phyloP scores from a whole-genome alignment of 2,797 vertebrate species.

The Pampus argenteus region DNA sequence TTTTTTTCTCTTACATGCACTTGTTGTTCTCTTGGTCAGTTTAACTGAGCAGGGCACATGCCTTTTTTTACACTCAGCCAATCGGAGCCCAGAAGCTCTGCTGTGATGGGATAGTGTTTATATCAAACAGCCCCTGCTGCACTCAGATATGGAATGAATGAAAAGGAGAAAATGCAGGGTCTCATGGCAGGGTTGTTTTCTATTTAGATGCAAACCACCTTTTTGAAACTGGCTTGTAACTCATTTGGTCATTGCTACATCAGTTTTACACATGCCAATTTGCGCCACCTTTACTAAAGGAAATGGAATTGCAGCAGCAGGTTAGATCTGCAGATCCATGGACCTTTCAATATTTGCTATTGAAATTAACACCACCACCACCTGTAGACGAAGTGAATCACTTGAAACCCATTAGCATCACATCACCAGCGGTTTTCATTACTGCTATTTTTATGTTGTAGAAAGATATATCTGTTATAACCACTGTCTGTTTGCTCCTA shows the following conservation, averaged over 20 bases:
- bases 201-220: too few species aligned
- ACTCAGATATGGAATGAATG: too few species aligned
- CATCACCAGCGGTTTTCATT: not conserved
- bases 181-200: too few species aligned
- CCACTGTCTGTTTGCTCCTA: conserved; percentile 16
- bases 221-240: too few species aligned
- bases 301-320: not conserved
- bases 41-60: not conserved
- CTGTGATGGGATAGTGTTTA: too few species aligned
- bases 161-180: too few species aligned
- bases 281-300: not conserved
- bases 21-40: not conserved
- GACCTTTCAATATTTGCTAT: not conserved
- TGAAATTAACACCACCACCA: not conserved
- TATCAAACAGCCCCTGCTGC: too few species aligned
- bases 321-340: not conserved
- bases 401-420: not conserved
- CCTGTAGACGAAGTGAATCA: not conserved
- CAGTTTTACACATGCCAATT: not conserved
- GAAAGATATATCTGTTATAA: not conserved
- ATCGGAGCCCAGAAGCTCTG: not conserved
- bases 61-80: too few species aligned
- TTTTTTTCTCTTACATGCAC: too few species aligned
- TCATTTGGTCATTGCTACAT: too few species aligned
- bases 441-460: not conserved